Evolutionary conservation across 2,113 vertebrate species (phyloP).

Genomic region (Empidonax alnorum): DNA sequence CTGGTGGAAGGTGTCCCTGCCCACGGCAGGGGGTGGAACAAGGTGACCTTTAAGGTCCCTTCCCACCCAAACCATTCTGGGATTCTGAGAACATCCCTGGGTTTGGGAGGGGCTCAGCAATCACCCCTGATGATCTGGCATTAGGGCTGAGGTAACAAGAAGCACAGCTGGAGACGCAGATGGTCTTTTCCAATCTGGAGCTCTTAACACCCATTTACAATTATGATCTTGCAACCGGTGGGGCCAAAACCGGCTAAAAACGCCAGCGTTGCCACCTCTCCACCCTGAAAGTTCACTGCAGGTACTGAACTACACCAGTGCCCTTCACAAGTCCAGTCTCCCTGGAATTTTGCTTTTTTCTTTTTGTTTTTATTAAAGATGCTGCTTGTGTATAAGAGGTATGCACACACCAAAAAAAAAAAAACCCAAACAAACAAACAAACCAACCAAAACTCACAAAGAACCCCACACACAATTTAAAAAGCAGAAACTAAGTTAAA

Average conservation of each 20-base stretch:
- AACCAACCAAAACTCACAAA: too few species aligned
- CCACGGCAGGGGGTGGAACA: background rate
- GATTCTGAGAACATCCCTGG: fast-evolving
- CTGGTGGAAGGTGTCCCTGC: background rate
- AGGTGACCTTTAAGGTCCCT: fast-evolving
- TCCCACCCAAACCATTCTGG: background rate
- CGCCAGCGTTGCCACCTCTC: background rate
- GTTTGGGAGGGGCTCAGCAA: background rate
- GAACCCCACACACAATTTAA: background rate
- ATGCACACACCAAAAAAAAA: background rate
- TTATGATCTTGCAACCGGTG: background rate
- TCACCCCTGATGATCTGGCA: background rate
- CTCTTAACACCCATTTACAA: background rate
- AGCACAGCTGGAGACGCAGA: background rate
- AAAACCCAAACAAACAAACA: background rate
- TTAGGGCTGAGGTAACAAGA: background rate
- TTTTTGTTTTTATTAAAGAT: background rate
- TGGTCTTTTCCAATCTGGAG: background rate
- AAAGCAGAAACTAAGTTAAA: background rate
- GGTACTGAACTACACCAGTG: background rate
- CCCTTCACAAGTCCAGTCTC: background rate
- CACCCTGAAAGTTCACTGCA: background rate
- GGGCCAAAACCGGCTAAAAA: background rate
- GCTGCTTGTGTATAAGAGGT: background rate
- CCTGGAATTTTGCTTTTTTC: fast-evolving